Conservation (phyloP, 2,888 invertebrate species). For the Hydraecia micacea region DNA sequence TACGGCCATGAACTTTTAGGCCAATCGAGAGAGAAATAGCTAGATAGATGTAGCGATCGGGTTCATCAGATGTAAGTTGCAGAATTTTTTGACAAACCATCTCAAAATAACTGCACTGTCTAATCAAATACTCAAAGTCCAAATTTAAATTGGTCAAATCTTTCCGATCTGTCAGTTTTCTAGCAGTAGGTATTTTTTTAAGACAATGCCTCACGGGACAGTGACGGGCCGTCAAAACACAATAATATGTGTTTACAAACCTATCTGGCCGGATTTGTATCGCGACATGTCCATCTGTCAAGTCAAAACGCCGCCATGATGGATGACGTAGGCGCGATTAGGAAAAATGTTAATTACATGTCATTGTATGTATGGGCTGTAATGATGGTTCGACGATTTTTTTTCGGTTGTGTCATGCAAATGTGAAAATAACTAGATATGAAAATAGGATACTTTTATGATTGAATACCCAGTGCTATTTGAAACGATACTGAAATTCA, state of each 20-base stretch:
- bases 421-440: slow-evolving; percentile 12
- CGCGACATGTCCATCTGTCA: slow-evolving; percentile 66
- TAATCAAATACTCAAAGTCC: background rate
- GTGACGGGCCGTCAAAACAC: slow-evolving; percentile 68
- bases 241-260: slow-evolving; percentile 68
- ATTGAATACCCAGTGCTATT: background rate
- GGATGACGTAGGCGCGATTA: slow-evolving; percentile 64
- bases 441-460: background rate
- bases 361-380: slow-evolving; percentile 56
- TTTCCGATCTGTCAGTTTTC: slow-evolving; percentile 20
- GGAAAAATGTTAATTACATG: slow-evolving; percentile 72
- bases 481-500: background rate
- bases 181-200: slow-evolving; percentile 16
- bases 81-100: background rate
- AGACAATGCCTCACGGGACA: slow-evolving; percentile 62
- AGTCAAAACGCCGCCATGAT: slow-evolving; percentile 65
- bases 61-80: background rate
- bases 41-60: background rate
- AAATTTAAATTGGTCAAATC: background rate
- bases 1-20: background rate
- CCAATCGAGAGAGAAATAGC: no score
- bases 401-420: slow-evolving; percentile 15
- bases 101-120: background rate
- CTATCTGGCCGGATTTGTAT: slow-evolving; percentile 66
- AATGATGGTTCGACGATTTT: slow-evolving; percentile 55